Base-by-base conservation (phyloP, 1,140 invertebrate species). In the Samia ricini region DNA sequence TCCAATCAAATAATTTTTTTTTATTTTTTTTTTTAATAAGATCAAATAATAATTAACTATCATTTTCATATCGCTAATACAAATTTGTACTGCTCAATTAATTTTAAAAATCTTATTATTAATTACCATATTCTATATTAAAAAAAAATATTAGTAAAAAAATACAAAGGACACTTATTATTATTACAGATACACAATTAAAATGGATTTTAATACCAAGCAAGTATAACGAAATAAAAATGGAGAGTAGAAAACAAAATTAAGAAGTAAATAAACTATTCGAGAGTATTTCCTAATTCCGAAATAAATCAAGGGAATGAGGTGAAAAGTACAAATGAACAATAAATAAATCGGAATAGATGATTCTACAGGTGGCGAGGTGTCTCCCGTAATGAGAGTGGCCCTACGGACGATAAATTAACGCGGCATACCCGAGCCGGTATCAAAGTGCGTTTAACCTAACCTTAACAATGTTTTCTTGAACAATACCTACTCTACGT, bases 331-430 rank as follows among this genome's bases (percentile, higher is more conserved):
- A 57, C 49, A 62, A 71, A 52, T 64, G 58, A 69, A 54, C 62
- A 22, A 71, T 74, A 74, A 71, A 71, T 74, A 64, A 64, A 74
- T 64, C 63, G 56, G 49, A 61, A 56, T 66, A 69, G 65, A 74
- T 71, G 64, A 75, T 68, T 69, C 76, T 72, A 75, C 76, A 78
- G 76, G 76, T 78, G 76, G 71, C 57, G 56, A 70, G 70, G 68
- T 68, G 60, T 61, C 64, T 60, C 63, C 75, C 71, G 68, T 75
- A 75, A 78, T 75, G 67, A 73, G 73, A 69, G 64, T 70, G 61
- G 61, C 75, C 75, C 72, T 71, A 56, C 61, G 64, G 60, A 69
- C 69, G 52, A 72, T 73, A 72, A 75, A 78, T 78, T 78, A 76
- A 60, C 55, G 24, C 59, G 54, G 62, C 66, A 64, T 71, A 69